phyloP scores from a whole-genome alignment of 2,113 vertebrate species.

The Varanus komodoensis region DNA sequence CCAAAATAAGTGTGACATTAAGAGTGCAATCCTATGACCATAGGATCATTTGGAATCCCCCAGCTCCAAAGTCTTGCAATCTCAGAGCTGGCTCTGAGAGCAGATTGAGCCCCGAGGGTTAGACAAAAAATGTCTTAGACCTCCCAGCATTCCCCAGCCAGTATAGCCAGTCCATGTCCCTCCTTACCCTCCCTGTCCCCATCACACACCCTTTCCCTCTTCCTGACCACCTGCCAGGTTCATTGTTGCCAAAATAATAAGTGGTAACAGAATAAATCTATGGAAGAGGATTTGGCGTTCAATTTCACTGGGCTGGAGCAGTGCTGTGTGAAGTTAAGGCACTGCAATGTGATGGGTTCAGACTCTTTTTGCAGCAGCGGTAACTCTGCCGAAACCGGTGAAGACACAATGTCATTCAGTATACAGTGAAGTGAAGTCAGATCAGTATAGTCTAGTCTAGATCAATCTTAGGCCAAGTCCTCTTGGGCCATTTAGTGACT shows the following conservation, averaged over 20 bases:
- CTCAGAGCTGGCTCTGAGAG: too few species aligned
- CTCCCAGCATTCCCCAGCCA: too few species aligned
- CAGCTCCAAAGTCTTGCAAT: too few species aligned
- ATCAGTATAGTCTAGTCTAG: not conserved
- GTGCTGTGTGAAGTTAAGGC: not conserved
- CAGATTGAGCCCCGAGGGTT: too few species aligned
- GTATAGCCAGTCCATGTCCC: too few species aligned
- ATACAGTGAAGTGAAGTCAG: not conserved
- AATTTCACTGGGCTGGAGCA: not conserved
- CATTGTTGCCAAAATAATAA: not conserved
- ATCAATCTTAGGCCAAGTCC: not conserved
- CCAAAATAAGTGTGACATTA: not conserved
- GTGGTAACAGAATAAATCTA: not conserved
- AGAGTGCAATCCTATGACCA: not conserved
- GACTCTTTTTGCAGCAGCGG: not conserved
- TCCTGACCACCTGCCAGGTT: not conserved
- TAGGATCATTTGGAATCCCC: too few species aligned
- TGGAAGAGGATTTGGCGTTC: not conserved
- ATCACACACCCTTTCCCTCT: not conserved
- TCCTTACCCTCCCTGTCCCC: too few species aligned
- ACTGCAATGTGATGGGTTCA: not conserved
- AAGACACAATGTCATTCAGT: constrained; percentile 7
- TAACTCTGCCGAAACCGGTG: not conserved
- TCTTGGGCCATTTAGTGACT: constrained; percentile 10
- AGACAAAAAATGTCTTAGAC: too few species aligned